phyloP scores from a whole-genome alignment of 2,888 invertebrate genomes.

The Campopleginae sp. region DNA sequence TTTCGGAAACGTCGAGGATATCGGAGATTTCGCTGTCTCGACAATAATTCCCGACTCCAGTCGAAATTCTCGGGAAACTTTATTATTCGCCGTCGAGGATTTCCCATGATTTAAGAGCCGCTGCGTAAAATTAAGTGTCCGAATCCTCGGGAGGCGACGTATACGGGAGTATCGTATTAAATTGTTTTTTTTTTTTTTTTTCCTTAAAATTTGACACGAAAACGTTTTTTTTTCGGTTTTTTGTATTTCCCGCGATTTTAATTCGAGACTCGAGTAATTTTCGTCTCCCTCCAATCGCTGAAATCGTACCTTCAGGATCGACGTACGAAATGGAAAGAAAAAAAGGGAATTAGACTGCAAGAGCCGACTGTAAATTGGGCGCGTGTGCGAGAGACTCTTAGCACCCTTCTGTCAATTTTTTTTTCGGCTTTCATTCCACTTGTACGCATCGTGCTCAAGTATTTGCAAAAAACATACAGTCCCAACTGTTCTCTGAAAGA shows the following conservation, averaged over 20 bases:
- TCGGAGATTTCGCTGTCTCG: background rate
- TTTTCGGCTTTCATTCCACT: conserved; percentile 33
- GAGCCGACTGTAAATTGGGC: conserved; percentile 36
- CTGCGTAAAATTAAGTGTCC: background rate
- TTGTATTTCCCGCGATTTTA: background rate
- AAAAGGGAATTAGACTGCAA: conserved; percentile 20
- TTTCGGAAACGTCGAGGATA: background rate
- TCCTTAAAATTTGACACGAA: no score
- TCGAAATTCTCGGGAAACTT: background rate
- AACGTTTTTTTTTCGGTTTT: background rate
- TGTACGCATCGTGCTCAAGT: conserved; percentile 42
- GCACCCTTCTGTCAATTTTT: conserved; percentile 46
- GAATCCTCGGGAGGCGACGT: background rate
- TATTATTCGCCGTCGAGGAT: background rate
- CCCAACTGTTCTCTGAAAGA: conserved; percentile 10
- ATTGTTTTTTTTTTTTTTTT: background rate
- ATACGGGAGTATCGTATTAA: background rate
- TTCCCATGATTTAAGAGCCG: background rate
- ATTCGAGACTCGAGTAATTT: background rate
- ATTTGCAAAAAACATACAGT: conserved; percentile 30
- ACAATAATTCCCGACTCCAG: background rate
- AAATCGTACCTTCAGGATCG: conserved; percentile 5
- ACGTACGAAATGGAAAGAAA: background rate
- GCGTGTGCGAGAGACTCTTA: conserved; percentile 38
- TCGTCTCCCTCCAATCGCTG: conserved; percentile 10